A percentile compares a stretch with the other conserved stretches of the same genome.
Evolutionary conservation across 2,888 invertebrate species (phyloP).

Genomic region (Flabesymbios commensalis): DNA sequence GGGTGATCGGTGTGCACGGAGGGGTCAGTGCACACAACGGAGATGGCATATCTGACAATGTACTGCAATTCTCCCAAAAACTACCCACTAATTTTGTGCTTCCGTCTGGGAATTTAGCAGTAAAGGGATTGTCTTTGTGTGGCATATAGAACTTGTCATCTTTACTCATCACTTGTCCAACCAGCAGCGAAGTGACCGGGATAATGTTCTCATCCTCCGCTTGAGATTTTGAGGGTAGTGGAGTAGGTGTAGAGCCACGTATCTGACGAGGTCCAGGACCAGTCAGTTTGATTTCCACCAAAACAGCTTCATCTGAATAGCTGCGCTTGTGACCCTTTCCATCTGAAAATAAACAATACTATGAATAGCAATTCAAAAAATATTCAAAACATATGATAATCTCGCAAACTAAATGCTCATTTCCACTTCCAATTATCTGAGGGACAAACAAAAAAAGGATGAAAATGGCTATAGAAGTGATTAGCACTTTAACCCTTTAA

Average conservation of each 20-base stretch:
- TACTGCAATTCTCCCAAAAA: slow-evolving; percentile 21
- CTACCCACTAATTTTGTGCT: slow-evolving; percentile 49
- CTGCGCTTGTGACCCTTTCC: slow-evolving; percentile 22
- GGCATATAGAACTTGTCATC: slow-evolving; percentile 61
- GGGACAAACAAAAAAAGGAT: too few species aligned
- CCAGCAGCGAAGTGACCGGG: slow-evolving; percentile 70
- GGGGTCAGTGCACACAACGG: slow-evolving; percentile 62
- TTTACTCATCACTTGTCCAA: slow-evolving; percentile 81
- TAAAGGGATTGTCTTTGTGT: slow-evolving; percentile 51
- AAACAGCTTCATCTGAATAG: slow-evolving; percentile 26
- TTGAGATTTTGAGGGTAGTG: too few species aligned
- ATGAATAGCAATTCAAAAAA: too few species aligned
- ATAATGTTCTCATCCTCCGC: too few species aligned
- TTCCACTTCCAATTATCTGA: too few species aligned
- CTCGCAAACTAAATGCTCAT: too few species aligned
- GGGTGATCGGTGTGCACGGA: slow-evolving; percentile 47
- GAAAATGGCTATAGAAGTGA: too few species aligned
- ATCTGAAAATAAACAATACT: slow-evolving; percentile 16
- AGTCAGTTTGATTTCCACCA: too few species aligned
- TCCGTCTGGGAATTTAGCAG: slow-evolving; percentile 45
- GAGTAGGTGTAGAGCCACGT: too few species aligned
- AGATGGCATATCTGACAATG: slow-evolving; percentile 72
- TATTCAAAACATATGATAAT: too few species aligned
- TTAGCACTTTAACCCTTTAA: too few species aligned
- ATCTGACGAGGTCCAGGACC: too few species aligned